Evolutionary conservation across 23 tunicate species (phyloP).

Genomic region (Aplidium turbinatum): DNA sequence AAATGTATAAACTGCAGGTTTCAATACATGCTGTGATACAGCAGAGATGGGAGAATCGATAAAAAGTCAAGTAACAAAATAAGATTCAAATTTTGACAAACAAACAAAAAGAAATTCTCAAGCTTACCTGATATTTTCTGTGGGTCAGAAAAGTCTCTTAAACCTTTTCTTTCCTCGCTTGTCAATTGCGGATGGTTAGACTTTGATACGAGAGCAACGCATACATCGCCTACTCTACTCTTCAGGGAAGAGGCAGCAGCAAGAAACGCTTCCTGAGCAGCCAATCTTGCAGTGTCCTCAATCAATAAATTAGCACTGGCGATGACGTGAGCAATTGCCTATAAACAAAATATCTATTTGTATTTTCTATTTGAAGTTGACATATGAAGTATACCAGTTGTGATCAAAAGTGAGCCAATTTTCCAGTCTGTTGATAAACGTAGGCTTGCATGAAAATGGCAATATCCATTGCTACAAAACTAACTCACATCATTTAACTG

Average conservation of each 20-base stretch:
- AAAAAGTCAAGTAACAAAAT: too few species aligned
- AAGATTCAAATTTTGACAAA: too few species aligned
- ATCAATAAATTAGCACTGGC: conserved; percentile 58
- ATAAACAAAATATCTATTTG: neutral
- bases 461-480: too few species aligned
- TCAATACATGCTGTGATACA: too few species aligned
- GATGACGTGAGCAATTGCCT: conserved; percentile 31
- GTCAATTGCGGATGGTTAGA: conserved; percentile 48
- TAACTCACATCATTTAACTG: conserved; percentile 56
- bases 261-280: conserved; percentile 51
- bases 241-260: conserved; percentile 34
- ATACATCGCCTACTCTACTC: conserved; percentile 8
- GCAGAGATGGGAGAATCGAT: too few species aligned
- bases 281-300: conserved; percentile 51
- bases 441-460: too few species aligned
- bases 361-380: too few species aligned
- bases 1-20: too few species aligned
- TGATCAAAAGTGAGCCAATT: too few species aligned
- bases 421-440: too few species aligned
- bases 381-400: too few species aligned
- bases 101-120: too few species aligned
- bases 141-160: conserved; percentile 43
- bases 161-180: conserved; percentile 36
- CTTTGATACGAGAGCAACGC: conserved; percentile 34
- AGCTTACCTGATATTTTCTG: conserved; percentile 16